Evolutionary conservation across 2,888 invertebrate genomes (phyloP), one percentile per base, ranked within the genome.

Genomic region (Elmis aenea): DNA sequence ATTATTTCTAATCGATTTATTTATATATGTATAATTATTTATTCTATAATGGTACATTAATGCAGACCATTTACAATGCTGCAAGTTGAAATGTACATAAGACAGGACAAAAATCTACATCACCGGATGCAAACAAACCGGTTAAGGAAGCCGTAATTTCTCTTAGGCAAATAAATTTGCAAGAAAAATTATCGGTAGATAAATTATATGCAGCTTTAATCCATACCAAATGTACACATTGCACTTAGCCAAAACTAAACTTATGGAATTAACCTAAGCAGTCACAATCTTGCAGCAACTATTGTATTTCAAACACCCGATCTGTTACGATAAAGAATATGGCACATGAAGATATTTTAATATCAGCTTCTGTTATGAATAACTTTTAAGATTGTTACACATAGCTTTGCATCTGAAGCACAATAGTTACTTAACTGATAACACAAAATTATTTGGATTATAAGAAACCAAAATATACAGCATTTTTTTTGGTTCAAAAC

Each of bases 1-100:
- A 63, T 63, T 63, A 59, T 56, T 61, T 61, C 62, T 64, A 64
- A 57, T 58, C 63, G 62, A 64, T 65, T 63, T 66, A 66, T 67
- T 64, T 66, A 67, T 67, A 54, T 56, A 54, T 54, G 51, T 59
- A 55, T 57, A 44, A 64, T 66, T 64, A 65, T 60, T 64, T 58
- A 62, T 62, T 46, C 59, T 61, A 59, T 58, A 54, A 54, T 59
- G 57, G 61, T 58, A 62, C 59, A 60, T 55, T 51, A 51, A 52
- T 51, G 54, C 54, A 53, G 50, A 51, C 55, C 61, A 63, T 64
- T 64, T 52, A 57, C 36, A 65, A 64, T 62, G 62, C 59, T 54
- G 50, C 51, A 38, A 11, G 24, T 16, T 38, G 27, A 42, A 42
- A 42, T 42, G 37, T 42, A 42, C 42, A 42, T 11, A 38, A n/a